These are phyloP conservation scores for Melinaea menophilus DNA, from an alignment of 2,888 invertebrate species.

Conservation along the genomic window DNA sequence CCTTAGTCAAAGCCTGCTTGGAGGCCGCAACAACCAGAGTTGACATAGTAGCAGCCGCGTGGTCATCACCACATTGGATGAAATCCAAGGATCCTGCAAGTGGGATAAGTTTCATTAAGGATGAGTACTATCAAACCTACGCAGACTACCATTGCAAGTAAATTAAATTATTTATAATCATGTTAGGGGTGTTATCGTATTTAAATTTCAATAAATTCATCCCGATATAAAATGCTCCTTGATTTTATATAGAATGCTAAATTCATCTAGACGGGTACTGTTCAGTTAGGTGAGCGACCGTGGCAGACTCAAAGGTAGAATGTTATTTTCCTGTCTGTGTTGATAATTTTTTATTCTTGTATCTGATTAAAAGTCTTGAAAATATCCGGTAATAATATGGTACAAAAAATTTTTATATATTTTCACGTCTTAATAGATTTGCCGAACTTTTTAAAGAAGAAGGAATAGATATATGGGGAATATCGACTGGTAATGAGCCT, in stretches of 20 bases:
- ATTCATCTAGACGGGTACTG: no score
- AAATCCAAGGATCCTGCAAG: conserved; percentile 67
- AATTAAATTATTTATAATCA: conserved; percentile 15
- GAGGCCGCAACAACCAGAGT: conserved; percentile 46
- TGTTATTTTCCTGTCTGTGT: no score
- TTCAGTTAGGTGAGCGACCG: no score
- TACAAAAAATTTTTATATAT: background rate
- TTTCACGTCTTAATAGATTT: conserved; percentile 69
- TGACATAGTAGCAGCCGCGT: conserved; percentile 63
- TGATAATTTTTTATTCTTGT: no score
- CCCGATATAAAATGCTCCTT: no score
- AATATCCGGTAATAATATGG: no score
- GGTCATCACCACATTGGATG: conserved; percentile 81
- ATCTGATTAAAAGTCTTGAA: no score
- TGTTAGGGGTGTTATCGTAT: background rate
- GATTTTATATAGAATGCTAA: no score
- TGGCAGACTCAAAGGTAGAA: no score
- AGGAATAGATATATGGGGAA: conserved; percentile 82
- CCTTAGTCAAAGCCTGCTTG: conserved; percentile 51
- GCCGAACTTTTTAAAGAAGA: conserved; percentile 81
- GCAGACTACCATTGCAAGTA: conserved; percentile 84
- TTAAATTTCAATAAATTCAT: no score
- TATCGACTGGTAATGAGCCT: conserved; percentile 91
- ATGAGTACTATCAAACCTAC: conserved; percentile 82
- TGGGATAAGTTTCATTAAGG: conserved; percentile 61